These are phyloP conservation scores for Drosophila setosimentum DNA, from an alignment of 2,888 invertebrate genomes.

Conservation along the genomic window DNA sequence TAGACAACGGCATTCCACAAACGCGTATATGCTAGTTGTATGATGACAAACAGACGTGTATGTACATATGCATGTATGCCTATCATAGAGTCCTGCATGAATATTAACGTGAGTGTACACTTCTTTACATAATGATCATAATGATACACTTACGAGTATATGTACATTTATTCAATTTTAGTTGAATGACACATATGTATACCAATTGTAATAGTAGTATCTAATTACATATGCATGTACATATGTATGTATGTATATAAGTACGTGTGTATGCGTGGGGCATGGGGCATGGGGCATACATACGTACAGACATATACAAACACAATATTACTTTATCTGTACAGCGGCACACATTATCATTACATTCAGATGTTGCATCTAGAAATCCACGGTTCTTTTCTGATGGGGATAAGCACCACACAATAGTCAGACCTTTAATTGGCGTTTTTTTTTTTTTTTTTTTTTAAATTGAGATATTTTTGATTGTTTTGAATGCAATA, in stretches of 20 bases:
- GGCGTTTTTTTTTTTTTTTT: not conserved
- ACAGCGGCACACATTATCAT: slow-evolving; percentile 44
- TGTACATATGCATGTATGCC: slow-evolving; percentile 37
- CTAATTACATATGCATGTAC: slow-evolving; percentile 20
- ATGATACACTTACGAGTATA: slow-evolving; percentile 8
- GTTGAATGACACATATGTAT: slow-evolving; percentile 16
- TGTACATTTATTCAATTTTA: slow-evolving; percentile 20
- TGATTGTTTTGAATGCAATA: not conserved
- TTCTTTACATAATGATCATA: slow-evolving; percentile 6
- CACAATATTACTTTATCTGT: slow-evolving; percentile 26
- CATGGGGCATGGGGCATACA: slow-evolving; percentile 11
- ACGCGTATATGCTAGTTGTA: slow-evolving; percentile 1
- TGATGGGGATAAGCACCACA: slow-evolving; percentile 17
- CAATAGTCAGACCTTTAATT: slow-evolving; percentile 18
- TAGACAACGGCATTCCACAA: slow-evolving; percentile 7
- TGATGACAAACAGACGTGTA: slow-evolving; percentile 9
- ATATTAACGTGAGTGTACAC: slow-evolving; percentile 26
- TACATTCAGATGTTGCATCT: slow-evolving; percentile 26
- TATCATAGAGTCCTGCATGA: slow-evolving; percentile 34
- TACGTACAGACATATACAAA: slow-evolving; percentile 11
- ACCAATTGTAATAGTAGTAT: not conserved
- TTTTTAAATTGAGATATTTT: not conserved
- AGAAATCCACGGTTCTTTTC: slow-evolving; percentile 27
- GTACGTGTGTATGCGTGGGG: slow-evolving; percentile 21
- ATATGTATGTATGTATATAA: slow-evolving; percentile 29